Conservation (phyloP, 2,888 invertebrate species). For the Tenthredo scrophulariae region DNA sequence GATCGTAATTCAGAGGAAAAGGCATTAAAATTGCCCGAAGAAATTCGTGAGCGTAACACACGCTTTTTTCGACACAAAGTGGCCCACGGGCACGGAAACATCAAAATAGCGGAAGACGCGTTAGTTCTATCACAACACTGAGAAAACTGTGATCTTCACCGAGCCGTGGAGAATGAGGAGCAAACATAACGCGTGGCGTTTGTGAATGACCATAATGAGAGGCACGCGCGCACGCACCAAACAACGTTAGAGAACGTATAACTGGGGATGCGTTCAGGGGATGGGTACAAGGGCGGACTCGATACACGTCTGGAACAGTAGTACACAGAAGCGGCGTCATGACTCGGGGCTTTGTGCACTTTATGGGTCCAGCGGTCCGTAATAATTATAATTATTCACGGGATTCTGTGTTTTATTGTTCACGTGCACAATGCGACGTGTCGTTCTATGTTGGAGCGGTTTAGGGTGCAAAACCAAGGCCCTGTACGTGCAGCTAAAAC, state of each 20-base stretch:
- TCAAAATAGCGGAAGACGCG: neutral
- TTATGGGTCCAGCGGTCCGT: slow-evolving; percentile 70
- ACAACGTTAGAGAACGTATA: slow-evolving; percentile 11
- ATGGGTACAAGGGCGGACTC: slow-evolving; percentile 36
- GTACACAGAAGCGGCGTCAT: slow-evolving; percentile 58
- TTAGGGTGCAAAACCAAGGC: neutral
- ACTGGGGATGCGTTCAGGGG: neutral
- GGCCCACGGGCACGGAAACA: neutral
- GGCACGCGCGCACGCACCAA: slow-evolving; percentile 70
- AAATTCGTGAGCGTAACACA: neutral
- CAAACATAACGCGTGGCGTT: slow-evolving; percentile 70
- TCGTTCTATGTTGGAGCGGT: slow-evolving; percentile 21
- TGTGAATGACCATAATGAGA: slow-evolving; percentile 73
- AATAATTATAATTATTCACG: slow-evolving; percentile 78
- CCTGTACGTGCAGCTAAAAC: slow-evolving; percentile 55
- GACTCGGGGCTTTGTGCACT: slow-evolving; percentile 71
- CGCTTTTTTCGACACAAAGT: neutral
- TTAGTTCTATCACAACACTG: neutral
- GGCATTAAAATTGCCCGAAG: neutral
- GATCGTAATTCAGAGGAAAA: neutral
- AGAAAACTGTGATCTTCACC: slow-evolving; percentile 57
- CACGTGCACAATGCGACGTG: slow-evolving; percentile 53
- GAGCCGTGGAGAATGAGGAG: slow-evolving; percentile 68
- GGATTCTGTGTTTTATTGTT: slow-evolving; percentile 77
- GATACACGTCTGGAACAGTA: slow-evolving; percentile 38